Conservation (phyloP, 1,140 invertebrate genomes). For the Cotesia typhae region DNA sequence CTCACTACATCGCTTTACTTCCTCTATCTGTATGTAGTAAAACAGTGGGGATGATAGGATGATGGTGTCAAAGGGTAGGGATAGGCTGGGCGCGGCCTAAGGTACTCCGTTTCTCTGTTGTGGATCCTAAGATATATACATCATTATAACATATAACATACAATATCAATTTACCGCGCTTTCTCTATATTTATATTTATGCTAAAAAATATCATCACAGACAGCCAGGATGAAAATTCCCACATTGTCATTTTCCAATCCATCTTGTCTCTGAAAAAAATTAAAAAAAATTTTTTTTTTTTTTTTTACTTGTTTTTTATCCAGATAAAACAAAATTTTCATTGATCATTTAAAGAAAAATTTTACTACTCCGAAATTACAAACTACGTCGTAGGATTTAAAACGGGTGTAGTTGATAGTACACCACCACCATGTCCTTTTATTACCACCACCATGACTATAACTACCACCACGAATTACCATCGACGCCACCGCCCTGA, state of each 20-base stretch:
- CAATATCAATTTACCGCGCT: slow-evolving; percentile 57
- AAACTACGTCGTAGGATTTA: slow-evolving; percentile 8
- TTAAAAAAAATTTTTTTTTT: no score
- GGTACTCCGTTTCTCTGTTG: slow-evolving; percentile 36
- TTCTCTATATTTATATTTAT: slow-evolving; percentile 50
- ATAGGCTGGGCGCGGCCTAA: slow-evolving; percentile 60
- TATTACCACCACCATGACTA: slow-evolving; percentile 29
- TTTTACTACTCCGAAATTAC: neutral
- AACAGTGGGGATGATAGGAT: slow-evolving; percentile 12
- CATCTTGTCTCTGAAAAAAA: no score
- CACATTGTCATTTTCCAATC: no score
- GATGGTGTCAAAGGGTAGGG: slow-evolving; percentile 43
- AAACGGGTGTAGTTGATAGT: neutral
- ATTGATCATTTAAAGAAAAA: no score
- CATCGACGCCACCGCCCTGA: slow-evolving; percentile 43
- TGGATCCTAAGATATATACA: slow-evolving; percentile 30
- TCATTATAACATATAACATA: slow-evolving; percentile 51
- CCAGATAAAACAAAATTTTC: no score
- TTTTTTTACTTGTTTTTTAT: no score
- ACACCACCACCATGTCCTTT: neutral
- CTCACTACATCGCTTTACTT: neutral
- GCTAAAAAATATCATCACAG: slow-evolving; percentile 43
- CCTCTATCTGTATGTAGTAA: slow-evolving; percentile 1
- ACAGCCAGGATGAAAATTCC: neutral
- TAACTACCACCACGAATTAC: slow-evolving; percentile 44